Percentiles rank a stretch among this genome's conserved stretches.
phyloP scores from a whole-genome alignment of 2,888 invertebrate species.

The Eledona agricola region DNA sequence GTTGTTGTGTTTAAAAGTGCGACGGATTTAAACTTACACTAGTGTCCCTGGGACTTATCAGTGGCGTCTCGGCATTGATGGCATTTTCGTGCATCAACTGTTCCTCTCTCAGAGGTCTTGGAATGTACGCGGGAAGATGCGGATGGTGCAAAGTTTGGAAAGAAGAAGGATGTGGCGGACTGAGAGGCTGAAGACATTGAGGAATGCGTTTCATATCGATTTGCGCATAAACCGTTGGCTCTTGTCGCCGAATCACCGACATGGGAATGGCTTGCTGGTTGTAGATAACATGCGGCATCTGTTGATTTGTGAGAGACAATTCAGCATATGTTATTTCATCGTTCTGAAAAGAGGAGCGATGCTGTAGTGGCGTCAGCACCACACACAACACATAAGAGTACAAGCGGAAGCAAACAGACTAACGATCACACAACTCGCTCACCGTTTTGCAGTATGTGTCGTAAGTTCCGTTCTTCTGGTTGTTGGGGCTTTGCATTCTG shows the following conservation, averaged over 20 bases:
- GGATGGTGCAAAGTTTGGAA: slow-evolving; percentile 60
- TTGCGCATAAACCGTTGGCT: slow-evolving; percentile 68
- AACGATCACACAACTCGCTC: slow-evolving; percentile 42
- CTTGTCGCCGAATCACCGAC: slow-evolving; percentile 61
- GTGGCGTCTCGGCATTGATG: slow-evolving; percentile 58
- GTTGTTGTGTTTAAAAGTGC: slow-evolving; percentile 3
- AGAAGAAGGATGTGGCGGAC: slow-evolving; percentile 60
- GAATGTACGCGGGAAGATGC: slow-evolving; percentile 57
- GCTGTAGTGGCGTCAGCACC: slow-evolving; percentile 9
- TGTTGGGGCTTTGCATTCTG: slow-evolving; percentile 59
- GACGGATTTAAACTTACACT: too few relatives aligned
- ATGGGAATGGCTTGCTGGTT: slow-evolving; percentile 60
- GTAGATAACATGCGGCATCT: slow-evolving; percentile 61
- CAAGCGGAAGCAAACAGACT: too few relatives aligned
- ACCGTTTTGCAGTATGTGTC: slow-evolving; percentile 58
- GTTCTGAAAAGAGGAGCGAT: slow-evolving; percentile 54
- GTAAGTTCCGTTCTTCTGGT: slow-evolving; percentile 59
- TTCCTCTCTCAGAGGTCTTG: slow-evolving; percentile 55
- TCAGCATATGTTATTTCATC: slow-evolving; percentile 69
- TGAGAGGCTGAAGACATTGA: slow-evolving; percentile 55
- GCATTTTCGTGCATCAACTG: slow-evolving; percentile 54
- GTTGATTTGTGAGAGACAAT: slow-evolving; percentile 62
- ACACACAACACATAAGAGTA: too few relatives aligned
- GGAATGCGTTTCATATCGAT: slow-evolving; percentile 63
- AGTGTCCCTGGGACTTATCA: slow-evolving; percentile 56